Conservation (phyloP, 2,113 vertebrate genomes). For the Ovis canadensis region DNA sequence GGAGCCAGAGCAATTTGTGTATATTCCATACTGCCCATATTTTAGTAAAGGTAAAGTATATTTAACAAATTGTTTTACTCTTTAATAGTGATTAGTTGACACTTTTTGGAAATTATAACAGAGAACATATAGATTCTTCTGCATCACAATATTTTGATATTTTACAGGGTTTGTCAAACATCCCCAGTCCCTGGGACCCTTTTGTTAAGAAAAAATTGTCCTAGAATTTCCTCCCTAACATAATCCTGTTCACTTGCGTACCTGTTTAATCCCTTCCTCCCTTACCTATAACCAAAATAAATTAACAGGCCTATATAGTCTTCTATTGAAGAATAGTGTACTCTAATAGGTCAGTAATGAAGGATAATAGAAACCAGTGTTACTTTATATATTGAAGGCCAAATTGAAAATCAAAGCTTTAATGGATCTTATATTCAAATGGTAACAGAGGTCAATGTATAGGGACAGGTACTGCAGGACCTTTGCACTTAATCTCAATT, state of each 20-base stretch:
- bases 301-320: fast-evolving
- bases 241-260: not conserved
- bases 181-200: not conserved
- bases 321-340: not conserved
- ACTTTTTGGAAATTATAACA: not conserved
- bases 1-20: not conserved
- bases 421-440: not conserved
- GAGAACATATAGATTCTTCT: not conserved
- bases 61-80: not conserved
- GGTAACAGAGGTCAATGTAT: not conserved
- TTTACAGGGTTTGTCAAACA: not conserved
- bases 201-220: not conserved
- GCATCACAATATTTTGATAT: not conserved
- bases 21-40: not conserved
- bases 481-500: not conserved
- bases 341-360: not conserved
- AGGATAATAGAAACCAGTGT: not conserved
- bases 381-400: not conserved
- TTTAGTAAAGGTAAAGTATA: not conserved
- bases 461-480: not conserved
- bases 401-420: not conserved
- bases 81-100: not conserved
- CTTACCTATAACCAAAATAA: not conserved
- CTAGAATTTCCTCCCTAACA: not conserved
- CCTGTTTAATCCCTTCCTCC: not conserved